Evolutionary conservation across 2,113 vertebrate species (phyloP).

Genomic region (Cyanoramphus novaezelandiae): DNA sequence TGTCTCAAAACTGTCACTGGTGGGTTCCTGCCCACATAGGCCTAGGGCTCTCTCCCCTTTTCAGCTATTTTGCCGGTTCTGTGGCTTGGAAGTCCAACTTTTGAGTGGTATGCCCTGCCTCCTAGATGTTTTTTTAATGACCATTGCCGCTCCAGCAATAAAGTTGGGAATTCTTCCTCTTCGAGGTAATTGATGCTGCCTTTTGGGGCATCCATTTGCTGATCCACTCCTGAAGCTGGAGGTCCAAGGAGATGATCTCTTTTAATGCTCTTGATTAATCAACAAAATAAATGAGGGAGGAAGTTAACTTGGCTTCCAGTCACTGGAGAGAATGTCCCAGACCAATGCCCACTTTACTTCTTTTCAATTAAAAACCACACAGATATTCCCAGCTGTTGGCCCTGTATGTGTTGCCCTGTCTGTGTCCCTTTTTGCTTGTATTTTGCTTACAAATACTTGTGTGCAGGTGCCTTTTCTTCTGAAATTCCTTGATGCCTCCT

Average conservation of each 20-base stretch:
- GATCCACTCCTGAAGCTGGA: not conserved
- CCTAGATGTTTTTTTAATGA: not conserved
- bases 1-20: not conserved
- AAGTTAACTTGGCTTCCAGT: not conserved
- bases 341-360: not conserved
- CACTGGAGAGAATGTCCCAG: not conserved
- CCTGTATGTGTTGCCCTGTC: accelerated
- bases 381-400: not conserved
- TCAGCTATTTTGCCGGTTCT: not conserved
- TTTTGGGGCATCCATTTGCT: not conserved
- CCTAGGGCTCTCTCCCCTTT: not conserved
- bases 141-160: accelerated
- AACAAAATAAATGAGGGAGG: not conserved
- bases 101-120: not conserved
- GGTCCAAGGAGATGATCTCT: not conserved
- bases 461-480: not conserved
- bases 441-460: not conserved
- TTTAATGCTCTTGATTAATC: not conserved
- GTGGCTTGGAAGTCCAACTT: not conserved
- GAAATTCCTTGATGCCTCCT: not conserved
- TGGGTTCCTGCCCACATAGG: accelerated
- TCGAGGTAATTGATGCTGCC: not conserved
- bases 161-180: not conserved
- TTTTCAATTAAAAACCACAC: not conserved
- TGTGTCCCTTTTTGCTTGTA: not conserved